Evolutionary conservation across 2,888 invertebrate genomes (phyloP).

Genomic region (Morpho helenor): DNA sequence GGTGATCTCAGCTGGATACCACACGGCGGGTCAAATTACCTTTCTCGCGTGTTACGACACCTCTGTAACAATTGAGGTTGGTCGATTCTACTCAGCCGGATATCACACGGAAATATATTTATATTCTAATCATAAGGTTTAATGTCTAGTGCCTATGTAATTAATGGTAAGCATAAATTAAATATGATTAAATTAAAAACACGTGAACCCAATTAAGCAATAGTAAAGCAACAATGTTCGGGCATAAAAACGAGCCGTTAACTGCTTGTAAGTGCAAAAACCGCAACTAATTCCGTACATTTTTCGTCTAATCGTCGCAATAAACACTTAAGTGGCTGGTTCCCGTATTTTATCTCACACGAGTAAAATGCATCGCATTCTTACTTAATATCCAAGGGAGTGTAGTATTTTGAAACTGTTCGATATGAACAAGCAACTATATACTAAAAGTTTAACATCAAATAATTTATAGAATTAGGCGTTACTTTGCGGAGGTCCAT

Average conservation of each 20-base stretch:
- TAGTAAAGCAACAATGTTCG: slow-evolving; percentile 3
- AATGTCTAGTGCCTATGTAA: too few species aligned
- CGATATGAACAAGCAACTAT: slow-evolving; percentile 21
- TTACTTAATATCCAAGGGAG: slow-evolving; percentile 36
- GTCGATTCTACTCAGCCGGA: too few species aligned
- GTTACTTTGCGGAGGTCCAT: too few species aligned
- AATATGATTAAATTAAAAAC: background rate
- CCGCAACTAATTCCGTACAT: slow-evolving; percentile 46
- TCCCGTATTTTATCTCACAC: slow-evolving; percentile 50
- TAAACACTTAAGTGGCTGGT: slow-evolving; percentile 47
- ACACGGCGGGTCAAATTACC: too few species aligned
- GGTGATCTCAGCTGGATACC: too few species aligned
- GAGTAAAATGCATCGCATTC: slow-evolving; percentile 42
- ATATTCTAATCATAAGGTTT: too few species aligned
- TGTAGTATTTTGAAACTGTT: slow-evolving; percentile 31
- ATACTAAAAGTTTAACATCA: too few species aligned
- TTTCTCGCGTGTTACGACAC: too few species aligned
- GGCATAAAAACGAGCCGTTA: slow-evolving; percentile 15
- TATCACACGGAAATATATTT: too few species aligned
- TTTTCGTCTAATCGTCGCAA: slow-evolving; percentile 61
- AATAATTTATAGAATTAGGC: too few species aligned
- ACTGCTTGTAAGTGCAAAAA: slow-evolving; percentile 32
- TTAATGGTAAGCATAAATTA: background rate
- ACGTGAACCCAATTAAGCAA: slow-evolving; percentile 4
- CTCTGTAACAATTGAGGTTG: too few species aligned